A percentile compares a stretch with the other conserved stretches of the same genome.
phyloP scores from a whole-genome alignment of 2,797 vertebrate species.

The Rhinella marina region DNA sequence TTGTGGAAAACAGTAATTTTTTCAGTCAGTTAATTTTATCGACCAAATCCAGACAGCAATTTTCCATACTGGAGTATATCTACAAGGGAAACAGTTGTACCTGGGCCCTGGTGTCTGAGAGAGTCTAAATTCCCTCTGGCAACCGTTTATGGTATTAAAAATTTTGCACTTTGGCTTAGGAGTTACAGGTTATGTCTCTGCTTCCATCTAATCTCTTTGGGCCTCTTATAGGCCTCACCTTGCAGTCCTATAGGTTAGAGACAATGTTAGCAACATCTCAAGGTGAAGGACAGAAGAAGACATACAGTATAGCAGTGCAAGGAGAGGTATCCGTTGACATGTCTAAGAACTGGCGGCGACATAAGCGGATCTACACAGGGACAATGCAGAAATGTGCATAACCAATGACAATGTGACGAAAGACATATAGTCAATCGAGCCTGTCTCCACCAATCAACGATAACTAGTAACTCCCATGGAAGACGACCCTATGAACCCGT shows the following conservation, averaged over 20 bases:
- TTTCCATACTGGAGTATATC: no score
- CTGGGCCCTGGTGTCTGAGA: no score
- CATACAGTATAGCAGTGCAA: not conserved
- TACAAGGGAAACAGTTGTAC: no score
- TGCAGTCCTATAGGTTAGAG: not conserved
- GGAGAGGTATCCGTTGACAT: not conserved
- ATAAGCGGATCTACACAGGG: not conserved
- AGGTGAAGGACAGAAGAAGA: not conserved
- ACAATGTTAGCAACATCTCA: not conserved
- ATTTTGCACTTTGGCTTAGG: no score
- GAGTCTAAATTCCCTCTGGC: no score
- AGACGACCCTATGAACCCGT: slow-evolving; percentile 32
- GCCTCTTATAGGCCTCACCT: not conserved
- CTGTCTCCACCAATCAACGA: slow-evolving; percentile 33
- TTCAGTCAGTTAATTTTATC: no score
- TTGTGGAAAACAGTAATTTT: no score
- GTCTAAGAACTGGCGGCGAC: not conserved
- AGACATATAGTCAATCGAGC: slow-evolving; percentile 38
- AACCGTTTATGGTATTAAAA: no score
- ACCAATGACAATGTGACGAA: not conserved
- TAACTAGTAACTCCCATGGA: slow-evolving; percentile 14
- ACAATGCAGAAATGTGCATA: slow-evolving; percentile 1
- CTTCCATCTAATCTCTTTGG: no score
- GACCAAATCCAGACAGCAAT: no score
- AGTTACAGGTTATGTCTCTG: no score